A percentile compares a stretch with the other conserved stretches of the same genome.
These are phyloP conservation scores for Falcunculus frontatus DNA, from an alignment of 2,113 vertebrate genomes.

Conservation along the genomic window DNA sequence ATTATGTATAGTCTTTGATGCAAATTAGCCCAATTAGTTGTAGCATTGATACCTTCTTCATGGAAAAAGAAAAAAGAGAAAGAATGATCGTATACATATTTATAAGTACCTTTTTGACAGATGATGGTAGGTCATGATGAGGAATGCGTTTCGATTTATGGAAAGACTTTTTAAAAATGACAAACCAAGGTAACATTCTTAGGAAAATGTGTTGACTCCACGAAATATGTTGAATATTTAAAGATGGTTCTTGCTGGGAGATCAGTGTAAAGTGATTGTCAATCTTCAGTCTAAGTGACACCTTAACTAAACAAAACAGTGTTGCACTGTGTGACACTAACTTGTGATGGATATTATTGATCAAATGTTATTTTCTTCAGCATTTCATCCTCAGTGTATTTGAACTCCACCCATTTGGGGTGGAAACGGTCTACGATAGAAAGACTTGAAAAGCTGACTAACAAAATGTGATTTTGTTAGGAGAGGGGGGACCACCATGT, in stretches of 20 bases:
- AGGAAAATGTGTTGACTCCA: slow-evolving; percentile 42
- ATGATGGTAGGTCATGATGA: slow-evolving; percentile 58
- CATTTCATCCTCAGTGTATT: neutral
- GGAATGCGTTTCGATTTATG: slow-evolving; percentile 55
- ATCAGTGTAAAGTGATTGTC: neutral
- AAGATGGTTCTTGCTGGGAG: neutral
- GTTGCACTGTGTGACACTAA: neutral
- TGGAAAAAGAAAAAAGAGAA: slow-evolving; percentile 22
- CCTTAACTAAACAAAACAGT: neutral
- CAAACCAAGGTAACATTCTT: slow-evolving; percentile 11
- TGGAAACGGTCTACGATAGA: neutral
- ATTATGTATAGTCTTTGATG: slow-evolving; percentile 78
- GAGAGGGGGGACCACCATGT: neutral
- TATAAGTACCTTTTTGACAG: slow-evolving; percentile 76
- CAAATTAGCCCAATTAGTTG: slow-evolving; percentile 82
- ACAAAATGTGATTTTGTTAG: neutral
- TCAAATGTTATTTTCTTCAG: neutral
- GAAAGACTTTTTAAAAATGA: slow-evolving; percentile 19
- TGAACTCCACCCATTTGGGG: neutral
- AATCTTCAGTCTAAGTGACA: neutral
- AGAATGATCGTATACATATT: slow-evolving; percentile 72
- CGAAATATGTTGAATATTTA: neutral
- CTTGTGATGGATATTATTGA: neutral
- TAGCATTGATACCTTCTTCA: slow-evolving; percentile 70
- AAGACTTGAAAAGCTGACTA: neutral